Percentiles rank a stretch among this genome's conserved stretches.
Conservation (phyloP, 1,140 invertebrate species). For the Cydia pomonella region DNA sequence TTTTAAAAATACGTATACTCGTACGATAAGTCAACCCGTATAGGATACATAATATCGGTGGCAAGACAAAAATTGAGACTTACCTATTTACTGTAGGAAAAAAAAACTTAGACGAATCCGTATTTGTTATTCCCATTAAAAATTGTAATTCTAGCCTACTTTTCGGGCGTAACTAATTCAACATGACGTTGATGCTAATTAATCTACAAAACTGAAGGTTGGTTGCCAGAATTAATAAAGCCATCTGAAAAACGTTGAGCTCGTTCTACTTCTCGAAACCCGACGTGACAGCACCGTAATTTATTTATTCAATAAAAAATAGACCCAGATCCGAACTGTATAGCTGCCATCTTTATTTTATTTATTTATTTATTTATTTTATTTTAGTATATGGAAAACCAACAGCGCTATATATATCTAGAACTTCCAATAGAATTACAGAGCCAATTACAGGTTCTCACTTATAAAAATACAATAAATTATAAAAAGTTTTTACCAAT, state of each 20-base stretch:
- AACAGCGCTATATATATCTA: no score
- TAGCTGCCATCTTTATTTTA: background rate
- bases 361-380: no score
- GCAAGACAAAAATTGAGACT: no score
- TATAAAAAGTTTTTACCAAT: no score
- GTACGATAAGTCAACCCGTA: no score
- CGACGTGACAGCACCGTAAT: background rate
- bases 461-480: no score
- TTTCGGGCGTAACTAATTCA: constrained; percentile 4
- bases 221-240: constrained; percentile 10
- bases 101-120: background rate
- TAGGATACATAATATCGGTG: no score
- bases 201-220: constrained; percentile 4
- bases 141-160: background rate
- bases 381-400: no score
- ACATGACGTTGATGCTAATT: constrained; percentile 10
- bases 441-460: no score
- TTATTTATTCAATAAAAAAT: background rate
- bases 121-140: background rate
- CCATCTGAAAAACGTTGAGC: background rate
- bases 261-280: background rate
- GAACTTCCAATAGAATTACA: no score
- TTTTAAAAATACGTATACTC: no score
- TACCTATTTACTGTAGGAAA: no score
- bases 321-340: background rate